Evolutionary conservation across 1,140 invertebrate species (phyloP).

Genomic region (Aplysia californica): DNA sequence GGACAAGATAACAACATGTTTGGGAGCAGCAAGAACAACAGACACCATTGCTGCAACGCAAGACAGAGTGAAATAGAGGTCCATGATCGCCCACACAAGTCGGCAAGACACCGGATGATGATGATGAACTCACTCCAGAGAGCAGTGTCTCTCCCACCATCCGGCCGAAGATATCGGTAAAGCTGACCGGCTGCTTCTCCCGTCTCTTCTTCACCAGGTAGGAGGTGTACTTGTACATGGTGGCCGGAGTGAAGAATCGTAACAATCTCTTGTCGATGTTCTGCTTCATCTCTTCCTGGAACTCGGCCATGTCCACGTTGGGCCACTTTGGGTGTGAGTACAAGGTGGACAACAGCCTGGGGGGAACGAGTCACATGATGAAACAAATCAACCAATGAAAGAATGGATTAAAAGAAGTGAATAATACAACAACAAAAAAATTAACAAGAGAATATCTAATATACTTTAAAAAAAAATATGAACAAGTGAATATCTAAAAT

Average conservation of each 20-base stretch:
- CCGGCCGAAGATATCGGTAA: constrained; percentile 71
- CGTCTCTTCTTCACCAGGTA: constrained; percentile 65
- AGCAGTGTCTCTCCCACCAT: constrained; percentile 69
- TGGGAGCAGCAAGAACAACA: no score
- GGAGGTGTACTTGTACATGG: constrained; percentile 63
- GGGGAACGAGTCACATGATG: background rate
- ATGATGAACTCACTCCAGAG: constrained; percentile 67
- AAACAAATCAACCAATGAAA: background rate
- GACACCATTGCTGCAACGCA: no score
- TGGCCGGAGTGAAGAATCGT: constrained; percentile 59
- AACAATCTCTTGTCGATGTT: constrained; percentile 66
- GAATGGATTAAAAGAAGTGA: background rate
- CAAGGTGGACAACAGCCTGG: constrained; percentile 67
- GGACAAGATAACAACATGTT: no score
- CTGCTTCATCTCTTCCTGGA: constrained; percentile 66
- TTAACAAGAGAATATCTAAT: background rate
- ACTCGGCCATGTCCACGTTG: constrained; percentile 51
- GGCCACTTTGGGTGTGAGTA: constrained; percentile 67
- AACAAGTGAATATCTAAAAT: background rate
- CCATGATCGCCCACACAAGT: no score
- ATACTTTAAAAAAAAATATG: background rate
- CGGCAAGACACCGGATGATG: no score
- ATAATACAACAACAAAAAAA: background rate
- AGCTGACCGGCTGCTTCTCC: constrained; percentile 69
- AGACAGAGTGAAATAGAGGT: no score